Percentiles rank a stretch among this genome's conserved stretches.
Evolutionary conservation across 2,797 vertebrate genomes (phyloP).

Genomic region (Brotula barbata): DNA sequence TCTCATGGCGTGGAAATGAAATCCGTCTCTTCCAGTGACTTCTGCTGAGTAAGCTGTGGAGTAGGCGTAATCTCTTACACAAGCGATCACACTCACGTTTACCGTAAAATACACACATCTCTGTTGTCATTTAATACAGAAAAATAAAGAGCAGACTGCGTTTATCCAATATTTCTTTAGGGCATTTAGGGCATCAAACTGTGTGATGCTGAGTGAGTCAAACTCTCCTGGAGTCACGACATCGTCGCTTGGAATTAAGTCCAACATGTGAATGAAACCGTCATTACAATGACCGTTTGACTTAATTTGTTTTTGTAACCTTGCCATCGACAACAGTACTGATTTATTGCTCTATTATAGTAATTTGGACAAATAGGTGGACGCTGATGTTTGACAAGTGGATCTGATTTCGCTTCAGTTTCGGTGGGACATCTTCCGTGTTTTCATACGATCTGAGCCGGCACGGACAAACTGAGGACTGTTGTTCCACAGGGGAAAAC

Average conservation of each 20-base stretch:
- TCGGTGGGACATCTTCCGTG: conserved; percentile 49
- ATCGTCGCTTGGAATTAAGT: conserved; percentile 5
- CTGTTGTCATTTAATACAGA: not conserved
- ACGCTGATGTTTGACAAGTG: conserved; percentile 59
- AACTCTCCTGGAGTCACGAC: not conserved
- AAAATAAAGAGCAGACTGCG: too few species aligned
- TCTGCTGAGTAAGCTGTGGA: not conserved
- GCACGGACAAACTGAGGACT: conserved; percentile 56
- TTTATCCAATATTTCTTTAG: not conserved
- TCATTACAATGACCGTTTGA: conserved; percentile 36
- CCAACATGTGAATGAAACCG: conserved; percentile 21
- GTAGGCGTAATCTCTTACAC: too few species aligned
- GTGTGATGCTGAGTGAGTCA: not conserved
- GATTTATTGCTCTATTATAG: conserved; percentile 56
- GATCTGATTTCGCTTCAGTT: conserved; percentile 64
- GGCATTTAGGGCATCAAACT: not conserved
- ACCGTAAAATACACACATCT: not conserved
- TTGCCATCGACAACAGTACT: conserved; percentile 28
- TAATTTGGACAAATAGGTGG: conserved; percentile 50
- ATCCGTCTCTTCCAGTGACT: not conserved
- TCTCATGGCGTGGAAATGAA: not conserved
- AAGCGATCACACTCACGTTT: conserved; percentile 1
- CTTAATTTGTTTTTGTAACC: conserved; percentile 45
- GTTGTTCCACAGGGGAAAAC: conserved; percentile 55
- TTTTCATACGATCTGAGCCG: conserved; percentile 50